These are phyloP conservation scores for Aplocera efformata DNA, from an alignment of 2,888 invertebrate species.

Conservation along the genomic window DNA sequence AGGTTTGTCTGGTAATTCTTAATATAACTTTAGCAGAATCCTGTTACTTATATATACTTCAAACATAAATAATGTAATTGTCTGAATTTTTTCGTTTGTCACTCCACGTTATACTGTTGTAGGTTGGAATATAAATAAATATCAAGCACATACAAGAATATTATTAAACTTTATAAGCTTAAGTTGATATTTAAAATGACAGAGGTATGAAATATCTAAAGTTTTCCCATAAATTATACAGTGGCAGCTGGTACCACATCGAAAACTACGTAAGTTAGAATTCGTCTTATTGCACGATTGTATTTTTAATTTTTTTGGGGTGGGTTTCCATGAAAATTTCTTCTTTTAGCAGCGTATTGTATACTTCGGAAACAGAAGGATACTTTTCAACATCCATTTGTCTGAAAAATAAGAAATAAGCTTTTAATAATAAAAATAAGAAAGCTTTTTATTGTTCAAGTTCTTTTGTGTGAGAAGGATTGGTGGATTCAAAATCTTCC, in stretches of 20 bases:
- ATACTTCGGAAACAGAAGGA: slow-evolving; percentile 52
- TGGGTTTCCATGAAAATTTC: slow-evolving; percentile 57
- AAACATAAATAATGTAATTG: too few relatives aligned
- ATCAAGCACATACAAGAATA: too few relatives aligned
- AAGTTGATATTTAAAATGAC: slow-evolving; percentile 15
- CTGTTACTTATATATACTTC: too few relatives aligned
- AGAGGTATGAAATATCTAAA: slow-evolving; percentile 13
- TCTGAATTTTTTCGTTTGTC: too few relatives aligned
- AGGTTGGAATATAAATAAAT: slow-evolving; percentile 7
- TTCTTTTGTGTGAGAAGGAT: too few relatives aligned
- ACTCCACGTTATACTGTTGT: background rate
- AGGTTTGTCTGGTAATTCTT: too few relatives aligned
- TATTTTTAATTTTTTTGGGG: slow-evolving; percentile 42
- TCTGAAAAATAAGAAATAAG: slow-evolving; percentile 45
- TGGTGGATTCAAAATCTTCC: too few relatives aligned
- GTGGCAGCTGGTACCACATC: slow-evolving; percentile 21
- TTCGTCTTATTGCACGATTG: slow-evolving; percentile 13
- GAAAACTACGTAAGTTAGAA: slow-evolving; percentile 15
- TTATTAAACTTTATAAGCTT: slow-evolving; percentile 14
- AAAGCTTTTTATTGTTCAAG: too few relatives aligned
- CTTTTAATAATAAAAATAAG: too few relatives aligned
- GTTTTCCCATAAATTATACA: slow-evolving; percentile 18
- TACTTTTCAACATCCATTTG: slow-evolving; percentile 52
- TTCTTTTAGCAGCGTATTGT: slow-evolving; percentile 52
- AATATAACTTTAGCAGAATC: too few relatives aligned